Evolutionary conservation across 2,113 vertebrate genomes (phyloP).

Genomic region (Isichthys henryi): DNA sequence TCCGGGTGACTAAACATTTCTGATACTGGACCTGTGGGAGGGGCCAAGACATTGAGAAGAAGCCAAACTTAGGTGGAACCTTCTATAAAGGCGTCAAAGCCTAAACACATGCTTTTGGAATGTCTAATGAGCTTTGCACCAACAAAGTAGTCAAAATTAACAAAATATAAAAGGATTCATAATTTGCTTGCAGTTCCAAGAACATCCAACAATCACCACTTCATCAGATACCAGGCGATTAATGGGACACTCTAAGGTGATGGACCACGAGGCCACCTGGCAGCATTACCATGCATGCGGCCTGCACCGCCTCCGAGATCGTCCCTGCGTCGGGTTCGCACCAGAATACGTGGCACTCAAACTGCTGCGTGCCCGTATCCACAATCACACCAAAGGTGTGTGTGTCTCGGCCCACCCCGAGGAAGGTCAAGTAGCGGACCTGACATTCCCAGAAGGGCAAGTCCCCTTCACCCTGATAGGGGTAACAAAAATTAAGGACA

Average conservation of each 20-base stretch:
- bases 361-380: conserved; percentile 81
- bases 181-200: background rate
- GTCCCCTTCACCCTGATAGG: conserved; percentile 59
- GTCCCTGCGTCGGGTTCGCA: conserved; percentile 85
- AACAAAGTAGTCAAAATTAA: background rate
- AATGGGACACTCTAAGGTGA: background rate
- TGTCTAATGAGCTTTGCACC: background rate
- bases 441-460: conserved; percentile 79
- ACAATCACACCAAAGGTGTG: conserved; percentile 93
- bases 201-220: background rate
- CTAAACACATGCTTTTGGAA: background rate
- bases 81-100: background rate
- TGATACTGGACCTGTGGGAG: conserved; percentile 81
- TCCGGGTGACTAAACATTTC: conserved; percentile 84
- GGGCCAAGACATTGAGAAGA: conserved; percentile 1
- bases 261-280: background rate
- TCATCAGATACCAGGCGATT: background rate
- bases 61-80: background rate
- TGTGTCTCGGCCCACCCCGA: conserved; percentile 87
- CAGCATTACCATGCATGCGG: conserved; percentile 88
- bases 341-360: conserved; percentile 95
- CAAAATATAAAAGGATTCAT: background rate
- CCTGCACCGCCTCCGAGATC: conserved; percentile 89
- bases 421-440: conserved; percentile 88
- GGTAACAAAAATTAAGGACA: background rate